Evolutionary conservation across 2,113 vertebrate genomes (phyloP).

Genomic region (Elanus axillaris): DNA sequence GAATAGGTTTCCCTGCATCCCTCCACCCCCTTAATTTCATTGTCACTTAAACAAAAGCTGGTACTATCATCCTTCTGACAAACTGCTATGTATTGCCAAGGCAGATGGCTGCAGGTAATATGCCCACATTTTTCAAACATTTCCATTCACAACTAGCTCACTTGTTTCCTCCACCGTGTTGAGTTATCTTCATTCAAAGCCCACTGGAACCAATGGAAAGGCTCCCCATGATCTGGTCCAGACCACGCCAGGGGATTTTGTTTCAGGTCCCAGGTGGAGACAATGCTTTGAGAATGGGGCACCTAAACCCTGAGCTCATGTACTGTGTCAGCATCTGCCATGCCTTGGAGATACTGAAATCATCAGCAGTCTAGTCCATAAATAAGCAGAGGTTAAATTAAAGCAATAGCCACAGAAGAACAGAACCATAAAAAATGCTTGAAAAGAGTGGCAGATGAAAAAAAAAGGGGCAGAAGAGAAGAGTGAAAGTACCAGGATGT

Average conservation of each 20-base stretch:
- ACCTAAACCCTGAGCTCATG: neutral
- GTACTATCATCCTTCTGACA: neutral
- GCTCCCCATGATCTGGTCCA: neutral
- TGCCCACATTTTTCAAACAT: neutral
- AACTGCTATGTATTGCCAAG: neutral
- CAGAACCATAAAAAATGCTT: neutral
- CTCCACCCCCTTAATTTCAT: neutral
- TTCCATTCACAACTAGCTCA: neutral
- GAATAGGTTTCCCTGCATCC: neutral
- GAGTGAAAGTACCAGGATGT: neutral
- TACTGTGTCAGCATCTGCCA: neutral
- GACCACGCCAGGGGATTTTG: neutral
- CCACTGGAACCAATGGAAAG: neutral
- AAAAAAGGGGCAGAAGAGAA: neutral
- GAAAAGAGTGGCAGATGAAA: neutral
- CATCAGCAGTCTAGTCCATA: neutral
- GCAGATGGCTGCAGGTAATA: neutral
- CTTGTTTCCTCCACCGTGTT: neutral
- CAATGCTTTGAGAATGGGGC: neutral
- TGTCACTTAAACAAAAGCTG: neutral
- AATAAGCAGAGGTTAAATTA: neutral
- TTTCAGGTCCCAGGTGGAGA: neutral
- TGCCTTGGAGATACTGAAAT: neutral
- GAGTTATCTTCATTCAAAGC: neutral
- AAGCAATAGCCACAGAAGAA: neutral